Base-by-base conservation (phyloP, 2,113 vertebrate species). In the Hystrix cristata region DNA sequence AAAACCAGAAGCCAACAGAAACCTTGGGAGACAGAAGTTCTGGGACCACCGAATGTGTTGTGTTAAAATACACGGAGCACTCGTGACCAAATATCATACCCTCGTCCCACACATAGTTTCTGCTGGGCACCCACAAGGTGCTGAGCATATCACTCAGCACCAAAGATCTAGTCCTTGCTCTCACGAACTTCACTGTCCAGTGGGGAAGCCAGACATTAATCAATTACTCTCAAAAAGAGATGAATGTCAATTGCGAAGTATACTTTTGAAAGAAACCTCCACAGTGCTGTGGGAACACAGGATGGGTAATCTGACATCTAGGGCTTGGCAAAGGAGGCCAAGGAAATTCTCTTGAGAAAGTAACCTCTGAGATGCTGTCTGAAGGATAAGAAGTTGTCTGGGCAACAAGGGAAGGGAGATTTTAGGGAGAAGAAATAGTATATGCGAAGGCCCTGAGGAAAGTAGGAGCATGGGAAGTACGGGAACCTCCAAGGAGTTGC, bases 1-100 rank as follows among this genome's bases (percentile, higher is more conserved):
- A 87, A 96, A 90, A 86, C 13, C 57, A 83, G 62, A 96, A 86
- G 34, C 27, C 59, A 93, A 53, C 38, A 87, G 46, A 84, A 59
- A 43, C 57, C 34, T 25, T 59, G 65, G 23, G 25, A 46, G 93
- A 57, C 38, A 87, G 53, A 80, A 60, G 43, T 31, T 34, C 19
- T 71, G 55, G 29, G 25, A 55, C n/a, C 16, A 87, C 12, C 19
- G 21, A 53, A 65, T n/a, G 29, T n/a, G 25, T 16, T 92, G 27
- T 43, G 59, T 80, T 10, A 31, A 84, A 34, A 80, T 11, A 59
- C 0, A 65, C 25, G 0, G 18, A 87, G 69, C 21, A 38, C 18
- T 64, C 9, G 10, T 9, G 3, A 51, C 57, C 57, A 53, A 90
- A 53, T 1, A 53, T 1, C 29, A 69, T n/a, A 2, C 51, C 27